Base-by-base conservation (phyloP, 2,113 vertebrate species). In the Terrapene triunguis region DNA sequence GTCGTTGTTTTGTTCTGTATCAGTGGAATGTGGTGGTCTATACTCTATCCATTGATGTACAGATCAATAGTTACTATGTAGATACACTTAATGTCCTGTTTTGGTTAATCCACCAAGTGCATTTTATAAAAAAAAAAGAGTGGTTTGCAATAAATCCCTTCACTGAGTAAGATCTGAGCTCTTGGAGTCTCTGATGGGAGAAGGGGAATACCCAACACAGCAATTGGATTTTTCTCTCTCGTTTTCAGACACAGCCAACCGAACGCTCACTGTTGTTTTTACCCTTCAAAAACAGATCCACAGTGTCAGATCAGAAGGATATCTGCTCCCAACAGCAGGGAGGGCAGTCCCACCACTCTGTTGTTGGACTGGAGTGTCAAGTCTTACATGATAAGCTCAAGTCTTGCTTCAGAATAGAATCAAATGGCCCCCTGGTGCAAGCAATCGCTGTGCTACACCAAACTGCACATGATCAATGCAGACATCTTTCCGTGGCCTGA, bases 111-210 rank as follows among this genome's bases (percentile, higher is more conserved):
- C 89, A 95, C 94, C 50, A 53, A 74, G 93, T 4, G 4, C 55
- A 95, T 91, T 96, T 82, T 47, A 47, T 8, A 76, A 4, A 86
- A 74, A 53, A 62, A 42, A 87, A 62, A 47, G 85, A 69, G 89
- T 7, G 10, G 38, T 87, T 84, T 65, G 0, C 12, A 51, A 69
- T 25, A 5, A 50, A 1, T 44, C 17, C 1, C 3, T 59, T 29
- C 76, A 25, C 78, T 82, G 80, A 59, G 54, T 72, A 72, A 83
- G 76, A 65, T 11, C 24, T 19, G 79, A 14, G 29, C 35, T 22
- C 0, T 0, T 29, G 16, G 72, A 5, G 2, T 57, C 65, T n/a
- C 17, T 65, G 59, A 4, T 7, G 74, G 54, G 44, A 16, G 87
- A 8, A 44, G 47, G 57, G 21, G 29, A 94, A 29, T 35, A 47